Evolutionary conservation across 2,797 vertebrate genomes (phyloP).

Genomic region (Acrossocheilus fasciatus): DNA sequence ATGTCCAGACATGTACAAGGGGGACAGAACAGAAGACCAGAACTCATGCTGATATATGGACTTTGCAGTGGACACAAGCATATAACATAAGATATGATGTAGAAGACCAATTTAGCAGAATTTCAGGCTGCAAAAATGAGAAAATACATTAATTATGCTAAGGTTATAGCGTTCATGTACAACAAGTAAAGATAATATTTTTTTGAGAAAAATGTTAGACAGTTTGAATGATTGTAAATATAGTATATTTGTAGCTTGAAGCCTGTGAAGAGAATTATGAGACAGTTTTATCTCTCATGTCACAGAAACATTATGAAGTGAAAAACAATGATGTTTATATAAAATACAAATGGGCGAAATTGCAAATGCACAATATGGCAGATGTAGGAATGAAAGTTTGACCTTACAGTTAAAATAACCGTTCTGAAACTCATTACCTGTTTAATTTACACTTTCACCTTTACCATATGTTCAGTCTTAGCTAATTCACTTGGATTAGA

Average conservation of each 20-base stretch:
- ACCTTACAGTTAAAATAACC: background rate
- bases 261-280: background rate
- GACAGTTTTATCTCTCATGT: background rate
- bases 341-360: background rate
- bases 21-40: conserved; percentile 18
- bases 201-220: background rate
- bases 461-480: background rate
- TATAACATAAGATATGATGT: background rate
- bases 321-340: background rate
- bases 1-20: conserved; percentile 72
- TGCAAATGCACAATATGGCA: background rate
- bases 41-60: background rate
- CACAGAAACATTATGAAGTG: background rate
- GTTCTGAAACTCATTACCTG: background rate
- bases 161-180: background rate
- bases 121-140: background rate
- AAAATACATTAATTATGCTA: background rate
- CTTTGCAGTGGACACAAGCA: conserved; percentile 12
- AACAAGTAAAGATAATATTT: background rate
- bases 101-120: background rate
- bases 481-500: background rate
- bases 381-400: background rate
- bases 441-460: background rate
- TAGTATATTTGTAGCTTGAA: background rate
- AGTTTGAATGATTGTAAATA: background rate